Conservation (phyloP, 1,140 invertebrate genomes). For the Bombus terrestris region DNA sequence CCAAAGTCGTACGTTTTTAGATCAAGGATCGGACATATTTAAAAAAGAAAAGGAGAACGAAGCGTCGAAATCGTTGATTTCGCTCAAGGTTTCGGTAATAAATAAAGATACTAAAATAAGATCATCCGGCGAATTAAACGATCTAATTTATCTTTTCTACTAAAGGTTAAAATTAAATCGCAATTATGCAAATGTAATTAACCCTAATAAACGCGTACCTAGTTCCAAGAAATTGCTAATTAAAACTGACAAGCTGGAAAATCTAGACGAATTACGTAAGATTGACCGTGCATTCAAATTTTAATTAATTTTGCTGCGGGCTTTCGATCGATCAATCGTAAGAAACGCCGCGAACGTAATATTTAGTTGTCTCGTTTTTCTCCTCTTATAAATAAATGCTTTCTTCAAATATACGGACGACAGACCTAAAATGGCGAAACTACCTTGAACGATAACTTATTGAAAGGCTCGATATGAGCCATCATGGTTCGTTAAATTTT, state of each 20-base stretch:
- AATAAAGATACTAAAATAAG: background rate
- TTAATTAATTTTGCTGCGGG: background rate
- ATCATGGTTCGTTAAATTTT: constrained; percentile 42
- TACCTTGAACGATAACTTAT: background rate
- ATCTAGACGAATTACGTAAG: background rate
- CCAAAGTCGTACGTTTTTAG: too few species aligned
- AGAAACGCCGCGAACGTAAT: background rate
- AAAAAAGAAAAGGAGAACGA: background rate
- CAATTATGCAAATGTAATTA: background rate
- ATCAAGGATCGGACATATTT: too few species aligned
- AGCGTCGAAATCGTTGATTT: background rate
- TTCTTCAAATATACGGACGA: background rate
- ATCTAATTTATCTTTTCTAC: too few species aligned
- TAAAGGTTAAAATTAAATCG: too few species aligned
- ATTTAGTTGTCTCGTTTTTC: background rate
- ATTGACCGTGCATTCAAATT: background rate
- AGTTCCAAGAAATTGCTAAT: too few species aligned
- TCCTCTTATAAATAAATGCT: background rate
- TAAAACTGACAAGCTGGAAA: background rate
- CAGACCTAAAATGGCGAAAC: background rate
- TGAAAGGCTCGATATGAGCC: constrained; percentile 20
- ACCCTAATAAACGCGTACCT: too few species aligned
- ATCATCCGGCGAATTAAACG: too few species aligned
- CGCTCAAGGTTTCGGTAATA: background rate
- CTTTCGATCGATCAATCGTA: background rate